These are phyloP conservation scores for Lethrus apterus DNA, from an alignment of 1,140 invertebrate species.

Conservation along the genomic window DNA sequence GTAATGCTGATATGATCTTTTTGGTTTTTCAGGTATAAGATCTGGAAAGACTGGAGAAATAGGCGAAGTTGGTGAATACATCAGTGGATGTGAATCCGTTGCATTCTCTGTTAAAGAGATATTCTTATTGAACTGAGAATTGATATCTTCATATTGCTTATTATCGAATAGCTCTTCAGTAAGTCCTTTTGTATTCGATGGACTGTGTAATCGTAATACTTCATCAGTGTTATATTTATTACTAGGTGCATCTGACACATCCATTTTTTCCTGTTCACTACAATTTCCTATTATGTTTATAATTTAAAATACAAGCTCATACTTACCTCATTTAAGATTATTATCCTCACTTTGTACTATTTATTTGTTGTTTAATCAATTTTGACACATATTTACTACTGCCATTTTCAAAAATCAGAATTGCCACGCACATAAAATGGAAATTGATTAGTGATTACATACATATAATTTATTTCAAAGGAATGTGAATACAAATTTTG, in stretches of 20 bases:
- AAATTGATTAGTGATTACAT: too few relatives aligned
- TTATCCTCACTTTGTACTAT: too few relatives aligned
- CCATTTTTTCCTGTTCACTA: slow-evolving; percentile 27
- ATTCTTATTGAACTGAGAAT: slow-evolving; percentile 2
- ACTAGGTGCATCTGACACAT: slow-evolving; percentile 27
- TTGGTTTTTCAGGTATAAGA: slow-evolving; percentile 36
- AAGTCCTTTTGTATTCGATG: slow-evolving; percentile 14
- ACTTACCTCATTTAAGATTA: slow-evolving; percentile 19
- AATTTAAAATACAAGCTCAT: neutral
- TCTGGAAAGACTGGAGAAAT: slow-evolving; percentile 36
- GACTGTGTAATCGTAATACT: slow-evolving; percentile 16
- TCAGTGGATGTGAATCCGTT: slow-evolving; percentile 40
- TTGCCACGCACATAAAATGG: too few relatives aligned
- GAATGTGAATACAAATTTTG: too few relatives aligned
- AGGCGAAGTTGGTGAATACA: slow-evolving; percentile 33
- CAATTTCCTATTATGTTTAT: slow-evolving; percentile 18
- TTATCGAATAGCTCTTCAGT: slow-evolving; percentile 20
- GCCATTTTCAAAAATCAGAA: too few relatives aligned
- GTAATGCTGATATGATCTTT: slow-evolving; percentile 21
- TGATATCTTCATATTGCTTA: slow-evolving; percentile 16
- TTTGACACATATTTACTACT: too few relatives aligned
- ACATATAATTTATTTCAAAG: too few relatives aligned
- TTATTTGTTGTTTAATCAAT: too few relatives aligned
- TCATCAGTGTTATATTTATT: slow-evolving; percentile 19
- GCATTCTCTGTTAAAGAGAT: slow-evolving; percentile 27